Conservation (phyloP, 2,113 vertebrate species). For the Perognathus longimembris region DNA sequence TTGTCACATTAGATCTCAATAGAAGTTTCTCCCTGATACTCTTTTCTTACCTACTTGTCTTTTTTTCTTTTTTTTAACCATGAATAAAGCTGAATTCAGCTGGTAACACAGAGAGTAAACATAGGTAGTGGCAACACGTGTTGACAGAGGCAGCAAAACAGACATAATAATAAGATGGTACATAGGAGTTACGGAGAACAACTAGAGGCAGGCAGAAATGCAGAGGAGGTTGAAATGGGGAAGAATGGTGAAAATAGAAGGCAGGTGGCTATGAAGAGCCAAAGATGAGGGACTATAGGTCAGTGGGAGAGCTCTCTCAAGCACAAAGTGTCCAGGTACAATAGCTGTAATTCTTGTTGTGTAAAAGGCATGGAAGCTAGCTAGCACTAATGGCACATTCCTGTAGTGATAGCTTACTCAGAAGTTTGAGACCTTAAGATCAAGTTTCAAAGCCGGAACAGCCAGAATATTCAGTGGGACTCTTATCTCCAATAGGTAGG, state of each 20-base stretch:
- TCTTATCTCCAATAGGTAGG: no score
- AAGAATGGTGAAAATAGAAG: neutral
- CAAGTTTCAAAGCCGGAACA: no score
- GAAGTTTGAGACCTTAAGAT: no score
- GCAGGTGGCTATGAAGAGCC: neutral
- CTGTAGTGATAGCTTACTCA: no score
- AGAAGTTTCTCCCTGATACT: neutral
- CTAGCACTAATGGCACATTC: no score
- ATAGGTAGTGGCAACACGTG: neutral
- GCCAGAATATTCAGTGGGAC: no score
- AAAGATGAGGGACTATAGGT: neutral
- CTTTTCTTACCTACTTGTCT: neutral
- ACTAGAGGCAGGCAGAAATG: no score
- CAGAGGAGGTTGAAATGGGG: neutral
- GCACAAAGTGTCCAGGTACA: no score
- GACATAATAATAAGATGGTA: neutral
- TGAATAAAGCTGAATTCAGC: neutral
- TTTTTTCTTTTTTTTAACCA: no score
- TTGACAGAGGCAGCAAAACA: neutral
- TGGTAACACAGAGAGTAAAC: neutral
- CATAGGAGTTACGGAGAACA: neutral
- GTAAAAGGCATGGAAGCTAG: no score
- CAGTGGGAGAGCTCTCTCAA: neutral
- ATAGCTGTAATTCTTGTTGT: no score
- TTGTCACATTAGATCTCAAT: neutral